A percentile compares a stretch with the other conserved stretches of the same genome.
phyloP scores from a whole-genome alignment of 2,113 vertebrate genomes.

The Phycodurus eques region DNA sequence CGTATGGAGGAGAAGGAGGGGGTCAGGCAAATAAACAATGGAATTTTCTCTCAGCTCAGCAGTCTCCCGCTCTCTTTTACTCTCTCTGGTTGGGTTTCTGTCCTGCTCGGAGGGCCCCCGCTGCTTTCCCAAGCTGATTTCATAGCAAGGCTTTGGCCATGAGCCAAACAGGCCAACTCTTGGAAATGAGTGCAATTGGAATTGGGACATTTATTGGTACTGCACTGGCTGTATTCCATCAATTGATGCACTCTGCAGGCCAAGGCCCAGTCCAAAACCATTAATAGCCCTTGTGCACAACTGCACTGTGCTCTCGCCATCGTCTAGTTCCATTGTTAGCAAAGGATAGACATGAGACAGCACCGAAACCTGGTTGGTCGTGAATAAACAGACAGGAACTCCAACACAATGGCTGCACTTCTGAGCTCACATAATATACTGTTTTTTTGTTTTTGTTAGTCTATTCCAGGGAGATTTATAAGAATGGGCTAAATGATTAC shows the following conservation, averaged over 20 bases:
- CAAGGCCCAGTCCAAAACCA: constrained; percentile 15
- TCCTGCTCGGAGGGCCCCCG: constrained; percentile 56
- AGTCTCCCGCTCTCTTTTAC: constrained; percentile 38
- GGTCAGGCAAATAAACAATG: constrained; percentile 62
- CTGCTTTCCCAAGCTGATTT: constrained; percentile 69
- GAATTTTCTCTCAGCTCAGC: constrained; percentile 63
- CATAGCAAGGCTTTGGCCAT: constrained; percentile 53
- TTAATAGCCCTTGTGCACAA: constrained; percentile 9
- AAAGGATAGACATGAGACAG: constrained; percentile 62
- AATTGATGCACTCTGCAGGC: constrained; percentile 4
- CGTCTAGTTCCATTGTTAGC: constrained; percentile 52
- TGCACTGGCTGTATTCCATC: constrained; percentile 3
- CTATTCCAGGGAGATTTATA: constrained; percentile 41
- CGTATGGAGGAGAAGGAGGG: constrained; percentile 41
- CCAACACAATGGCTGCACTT: constrained; percentile 56
- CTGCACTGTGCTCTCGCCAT: constrained; percentile 22
- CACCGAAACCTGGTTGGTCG: constrained; percentile 49
- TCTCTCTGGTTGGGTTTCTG: constrained; percentile 43
- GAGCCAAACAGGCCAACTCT: constrained; percentile 48
- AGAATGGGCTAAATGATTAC: constrained; percentile 47
- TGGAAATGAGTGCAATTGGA: constrained; percentile 12
- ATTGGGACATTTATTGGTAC: constrained; percentile 1
- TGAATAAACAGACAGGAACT: constrained; percentile 60
- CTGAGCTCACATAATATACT: background rate
- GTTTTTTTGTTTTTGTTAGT: constrained; percentile 56